A percentile compares a stretch with the other conserved stretches of the same genome.
These are phyloP conservation scores for Pristionchus entomophagus DNA, from an alignment of 2,888 invertebrate genomes.

Conservation along the genomic window DNA sequence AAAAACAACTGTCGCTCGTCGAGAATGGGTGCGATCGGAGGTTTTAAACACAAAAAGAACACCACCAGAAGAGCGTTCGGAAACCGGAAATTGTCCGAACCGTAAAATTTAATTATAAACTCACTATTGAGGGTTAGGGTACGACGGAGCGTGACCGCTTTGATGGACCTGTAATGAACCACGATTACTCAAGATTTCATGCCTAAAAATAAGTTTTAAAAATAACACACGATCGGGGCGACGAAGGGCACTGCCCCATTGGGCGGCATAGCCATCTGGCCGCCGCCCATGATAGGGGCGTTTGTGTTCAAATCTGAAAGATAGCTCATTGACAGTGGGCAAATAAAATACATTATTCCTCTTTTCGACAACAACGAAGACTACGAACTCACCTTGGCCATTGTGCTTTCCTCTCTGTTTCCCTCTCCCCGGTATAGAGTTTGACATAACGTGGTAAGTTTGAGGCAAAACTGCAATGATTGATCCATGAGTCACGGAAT, in stretches of 20 bases:
- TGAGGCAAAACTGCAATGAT: conserved; percentile 44
- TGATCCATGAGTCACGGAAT: conserved; percentile 1
- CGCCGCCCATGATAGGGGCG: conserved; percentile 2
- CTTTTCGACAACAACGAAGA: not conserved
- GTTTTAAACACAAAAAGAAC: not conserved
- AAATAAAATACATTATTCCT: not conserved
- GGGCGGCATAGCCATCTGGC: conserved; percentile 39
- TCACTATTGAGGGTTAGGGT: too few species aligned
- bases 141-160: too few species aligned
- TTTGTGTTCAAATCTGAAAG: conserved; percentile 19
- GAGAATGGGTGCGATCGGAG: not conserved
- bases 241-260: not conserved
- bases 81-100: conserved; percentile 37
- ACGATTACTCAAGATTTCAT: too few species aligned
- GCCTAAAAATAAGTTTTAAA: too few species aligned
- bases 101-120: not conserved
- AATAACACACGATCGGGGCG: not conserved
- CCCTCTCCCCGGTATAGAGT: conserved; percentile 47
- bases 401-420: conserved; percentile 42
- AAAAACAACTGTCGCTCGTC: conserved; percentile 38
- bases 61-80: conserved; percentile 10
- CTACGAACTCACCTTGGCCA: conserved; percentile 38
- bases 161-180: too few species aligned
- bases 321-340: not conserved
- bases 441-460: conserved; percentile 50